Percentiles rank a stretch among this genome's conserved stretches.
Evolutionary conservation across 53 echinoderm and acorn worm genomes (phyloP).

Genomic region (Zoroaster sp.): DNA sequence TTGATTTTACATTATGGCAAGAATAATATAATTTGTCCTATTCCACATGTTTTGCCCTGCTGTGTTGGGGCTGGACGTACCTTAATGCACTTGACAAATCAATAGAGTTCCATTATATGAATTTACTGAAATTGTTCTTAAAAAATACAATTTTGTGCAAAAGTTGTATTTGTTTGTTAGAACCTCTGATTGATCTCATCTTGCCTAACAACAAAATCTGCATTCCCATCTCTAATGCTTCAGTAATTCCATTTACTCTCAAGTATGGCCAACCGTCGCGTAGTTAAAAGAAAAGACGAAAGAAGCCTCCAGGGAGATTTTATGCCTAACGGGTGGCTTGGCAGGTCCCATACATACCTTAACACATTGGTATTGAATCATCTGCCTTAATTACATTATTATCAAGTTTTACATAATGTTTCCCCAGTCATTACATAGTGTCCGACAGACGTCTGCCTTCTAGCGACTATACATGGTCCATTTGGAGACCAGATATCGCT

Average conservation of each 20-base stretch:
- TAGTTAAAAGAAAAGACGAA: not conserved
- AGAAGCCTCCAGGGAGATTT: not conserved
- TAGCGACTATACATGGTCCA: not conserved
- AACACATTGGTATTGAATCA: constrained; percentile 26
- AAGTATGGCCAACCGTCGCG: not conserved
- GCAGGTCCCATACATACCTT: not conserved
- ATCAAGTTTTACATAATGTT: not conserved
- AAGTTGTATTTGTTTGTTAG: not conserved
- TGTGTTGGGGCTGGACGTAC: too few species aligned
- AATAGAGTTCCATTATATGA: too few species aligned
- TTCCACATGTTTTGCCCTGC: too few species aligned
- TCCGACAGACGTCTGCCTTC: constrained; percentile 33
- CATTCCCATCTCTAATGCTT: not conserved
- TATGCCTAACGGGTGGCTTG: not conserved
- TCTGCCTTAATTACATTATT: constrained; percentile 5
- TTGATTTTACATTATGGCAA: too few species aligned
- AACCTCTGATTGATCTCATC: not conserved
- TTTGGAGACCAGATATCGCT: not conserved
- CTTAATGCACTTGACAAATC: too few species aligned
- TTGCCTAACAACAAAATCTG: not conserved
- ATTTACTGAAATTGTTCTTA: too few species aligned
- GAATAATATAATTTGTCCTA: too few species aligned
- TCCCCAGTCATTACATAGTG: not conserved
- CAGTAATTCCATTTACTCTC: constrained; percentile 1
- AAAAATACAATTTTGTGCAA: not conserved